phyloP scores from a whole-genome alignment of 37 sponge, comb jelly and placozoan genomes.

The Chondrilla cf. caribensis region DNA sequence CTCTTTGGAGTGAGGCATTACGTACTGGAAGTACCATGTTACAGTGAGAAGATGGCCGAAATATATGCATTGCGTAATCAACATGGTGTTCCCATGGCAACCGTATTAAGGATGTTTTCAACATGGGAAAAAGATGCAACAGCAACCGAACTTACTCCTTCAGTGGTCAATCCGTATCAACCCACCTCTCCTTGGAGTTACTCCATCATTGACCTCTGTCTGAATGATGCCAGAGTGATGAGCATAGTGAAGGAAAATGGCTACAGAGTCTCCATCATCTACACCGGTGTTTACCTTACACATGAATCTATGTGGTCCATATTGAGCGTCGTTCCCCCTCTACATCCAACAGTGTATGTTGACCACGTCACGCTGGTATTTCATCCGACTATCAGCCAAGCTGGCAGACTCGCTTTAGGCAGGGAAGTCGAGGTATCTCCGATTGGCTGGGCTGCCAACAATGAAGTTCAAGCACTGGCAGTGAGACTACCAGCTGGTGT shows the following conservation, averaged over 20 bases:
- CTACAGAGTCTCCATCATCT: constrained; percentile 19
- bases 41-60: constrained; percentile 17
- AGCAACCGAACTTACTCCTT: constrained; percentile 59
- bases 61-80: constrained; percentile 45
- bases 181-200: not conserved
- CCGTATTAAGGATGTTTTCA: constrained; percentile 29
- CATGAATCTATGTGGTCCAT: constrained; percentile 57
- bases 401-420: constrained; percentile 32
- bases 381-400: constrained; percentile 41
- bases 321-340: constrained; percentile 33
- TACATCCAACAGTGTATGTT: constrained; percentile 40
- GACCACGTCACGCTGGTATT: constrained; percentile 72
- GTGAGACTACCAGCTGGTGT: constrained; percentile 38
- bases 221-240: not conserved
- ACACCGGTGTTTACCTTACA: constrained; percentile 62
- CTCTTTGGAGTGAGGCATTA: constrained; percentile 34
- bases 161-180: constrained; percentile 44
- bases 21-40: constrained; percentile 71
- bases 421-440: constrained; percentile 44
- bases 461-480: constrained; percentile 56
- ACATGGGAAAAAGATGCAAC: constrained; percentile 67
- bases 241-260: not conserved
- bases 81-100: constrained; percentile 47
- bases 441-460: constrained; percentile 45
- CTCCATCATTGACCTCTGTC: not conserved